These are phyloP conservation scores for Acrocephalus arundinaceus DNA, from an alignment of 2,113 vertebrate species.

Conservation along the genomic window DNA sequence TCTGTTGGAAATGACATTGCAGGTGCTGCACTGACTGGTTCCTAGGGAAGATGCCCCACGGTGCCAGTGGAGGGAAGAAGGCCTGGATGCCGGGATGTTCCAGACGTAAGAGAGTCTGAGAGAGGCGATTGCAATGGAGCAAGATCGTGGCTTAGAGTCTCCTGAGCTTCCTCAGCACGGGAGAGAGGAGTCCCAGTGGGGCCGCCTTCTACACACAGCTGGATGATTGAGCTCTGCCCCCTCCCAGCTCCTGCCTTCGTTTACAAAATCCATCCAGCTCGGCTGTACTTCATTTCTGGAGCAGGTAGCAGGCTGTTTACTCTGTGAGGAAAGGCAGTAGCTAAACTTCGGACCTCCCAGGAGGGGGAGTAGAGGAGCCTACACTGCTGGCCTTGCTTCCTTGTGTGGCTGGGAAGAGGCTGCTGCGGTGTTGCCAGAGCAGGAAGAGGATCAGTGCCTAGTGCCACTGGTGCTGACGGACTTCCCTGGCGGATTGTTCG, in stretches of 20 bases:
- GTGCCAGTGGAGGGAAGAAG: not conserved
- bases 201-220: not conserved
- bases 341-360: not conserved
- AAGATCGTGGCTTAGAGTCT: fast-evolving
- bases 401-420: not conserved
- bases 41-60: fast-evolving
- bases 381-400: not conserved
- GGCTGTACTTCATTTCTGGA: not conserved
- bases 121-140: not conserved
- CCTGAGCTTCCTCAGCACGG: fast-evolving
- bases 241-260: not conserved
- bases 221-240: not conserved
- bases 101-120: fast-evolving
- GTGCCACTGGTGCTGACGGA: fast-evolving
- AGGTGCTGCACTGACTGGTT: not conserved
- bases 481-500: not conserved
- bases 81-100: not conserved
- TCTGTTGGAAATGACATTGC: not conserved
- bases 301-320: not conserved
- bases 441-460: not conserved
- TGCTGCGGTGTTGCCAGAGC: not conserved
- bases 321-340: not conserved
- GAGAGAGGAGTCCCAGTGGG: not conserved
- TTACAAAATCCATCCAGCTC: not conserved
- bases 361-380: conserved; percentile 51